Evolutionary conservation across 2,113 vertebrate genomes (phyloP).

Genomic region (Gavia stellata): DNA sequence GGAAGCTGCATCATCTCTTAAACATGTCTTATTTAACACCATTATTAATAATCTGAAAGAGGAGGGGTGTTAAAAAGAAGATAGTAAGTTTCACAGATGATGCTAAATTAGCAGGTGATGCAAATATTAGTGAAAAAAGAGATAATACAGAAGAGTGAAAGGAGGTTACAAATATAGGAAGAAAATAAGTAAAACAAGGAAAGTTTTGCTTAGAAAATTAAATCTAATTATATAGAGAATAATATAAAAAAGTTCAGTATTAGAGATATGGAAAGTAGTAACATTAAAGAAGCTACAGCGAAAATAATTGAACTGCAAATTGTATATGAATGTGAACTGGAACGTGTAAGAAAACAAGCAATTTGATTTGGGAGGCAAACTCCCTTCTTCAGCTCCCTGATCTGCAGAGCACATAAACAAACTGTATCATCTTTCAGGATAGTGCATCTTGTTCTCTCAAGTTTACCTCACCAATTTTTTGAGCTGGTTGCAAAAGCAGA

Average conservation of each 20-base stretch:
- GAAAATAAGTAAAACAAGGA: background rate
- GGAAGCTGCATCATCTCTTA: background rate
- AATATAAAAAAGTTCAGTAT: background rate
- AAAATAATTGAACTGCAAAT: background rate
- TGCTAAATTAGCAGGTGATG: background rate
- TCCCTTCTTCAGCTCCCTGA: background rate
- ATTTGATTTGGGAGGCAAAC: background rate
- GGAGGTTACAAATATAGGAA: background rate
- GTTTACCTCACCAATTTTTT: background rate
- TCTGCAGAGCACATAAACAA: background rate
- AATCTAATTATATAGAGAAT: background rate
- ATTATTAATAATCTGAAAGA: background rate
- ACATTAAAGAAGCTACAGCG: background rate
- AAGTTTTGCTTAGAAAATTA: background rate
- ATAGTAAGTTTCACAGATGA: background rate
- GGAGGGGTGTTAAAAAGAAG: background rate
- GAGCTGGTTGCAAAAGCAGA: background rate
- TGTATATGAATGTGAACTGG: background rate
- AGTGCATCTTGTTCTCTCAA: background rate
- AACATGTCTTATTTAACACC: background rate
- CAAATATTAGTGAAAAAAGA: background rate
- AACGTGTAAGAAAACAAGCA: background rate
- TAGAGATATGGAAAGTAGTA: background rate
- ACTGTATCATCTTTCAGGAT: background rate
- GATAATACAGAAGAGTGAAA: background rate